phyloP scores from a whole-genome alignment of 2,888 invertebrate genomes.

The Polyploca ridens region DNA sequence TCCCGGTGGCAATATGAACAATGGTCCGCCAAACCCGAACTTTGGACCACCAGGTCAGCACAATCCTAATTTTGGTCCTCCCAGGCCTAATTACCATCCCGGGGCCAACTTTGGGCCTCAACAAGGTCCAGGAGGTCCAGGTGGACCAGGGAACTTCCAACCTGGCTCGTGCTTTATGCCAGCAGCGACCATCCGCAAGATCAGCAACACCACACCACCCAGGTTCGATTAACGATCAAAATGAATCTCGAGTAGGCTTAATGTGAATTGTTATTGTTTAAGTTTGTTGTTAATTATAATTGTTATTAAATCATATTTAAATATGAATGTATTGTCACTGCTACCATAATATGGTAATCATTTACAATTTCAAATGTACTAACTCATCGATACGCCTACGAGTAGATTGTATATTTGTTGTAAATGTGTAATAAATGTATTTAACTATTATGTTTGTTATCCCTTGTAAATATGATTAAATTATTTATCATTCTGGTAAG shows the following conservation, averaged over 20 bases:
- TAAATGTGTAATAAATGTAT: no score
- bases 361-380: no score
- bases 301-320: neutral
- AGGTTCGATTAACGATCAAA: conserved; percentile 32
- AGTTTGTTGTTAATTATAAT: conserved; percentile 19
- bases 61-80: conserved; percentile 27
- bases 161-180: conserved; percentile 59
- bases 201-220: conserved; percentile 54
- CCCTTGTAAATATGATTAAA: no score
- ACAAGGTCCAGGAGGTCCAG: conserved; percentile 37
- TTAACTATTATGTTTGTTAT: no score
- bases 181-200: conserved; percentile 56
- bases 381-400: no score
- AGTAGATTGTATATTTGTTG: no score
- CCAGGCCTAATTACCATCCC: conserved; percentile 16
- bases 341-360: neutral
- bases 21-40: conserved; percentile 21
- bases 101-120: conserved; percentile 37
- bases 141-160: conserved; percentile 37
- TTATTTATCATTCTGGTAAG: no score
- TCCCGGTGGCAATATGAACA: conserved; percentile 23
- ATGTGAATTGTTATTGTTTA: conserved; percentile 24
- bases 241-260: conserved; percentile 16
- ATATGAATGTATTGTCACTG: neutral
- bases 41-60: conserved; percentile 35